Base-by-base conservation (phyloP, 2,888 invertebrate genomes). In the Rhingia rostrata region DNA sequence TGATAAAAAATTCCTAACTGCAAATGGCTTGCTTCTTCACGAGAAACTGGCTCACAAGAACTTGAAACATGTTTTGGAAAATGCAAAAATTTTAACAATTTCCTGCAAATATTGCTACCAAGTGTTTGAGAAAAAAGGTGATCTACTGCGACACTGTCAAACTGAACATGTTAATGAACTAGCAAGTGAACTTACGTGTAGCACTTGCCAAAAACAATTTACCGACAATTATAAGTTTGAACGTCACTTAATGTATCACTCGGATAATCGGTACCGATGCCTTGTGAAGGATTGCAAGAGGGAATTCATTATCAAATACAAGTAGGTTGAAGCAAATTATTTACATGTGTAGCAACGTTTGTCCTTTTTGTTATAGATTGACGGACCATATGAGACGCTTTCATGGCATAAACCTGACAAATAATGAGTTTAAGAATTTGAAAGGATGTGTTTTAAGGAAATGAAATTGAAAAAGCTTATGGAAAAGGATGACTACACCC, bases 1-100 rank as follows among this genome's bases (percentile, higher is more conserved):
- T 49, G 47, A 56, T 4, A 87, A 86, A 10, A 77, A 51, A 14
- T 87, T 80, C 45, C 63, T 83, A 32, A 87, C 86, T 0, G 9
- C 7, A 0, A 61, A 53, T 35, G 87, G 86, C 0, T 10, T 86
- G 3, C 32, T n/a, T 4, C 32, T 87, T 6, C 87, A 87, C 37
- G 88, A 82, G 77, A 88, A 88, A 81, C 79, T 92, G 90, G 91
- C 92, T 91, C 93, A 93, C 92, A 93, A 93, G 92, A 91, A 73
- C 6, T 4, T 33, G 3, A 60, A 75, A 9, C 72, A 66, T 0
- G 14, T 66, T 12, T 7, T 51, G 1, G 33, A 45, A 6, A 66
- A 85, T 4, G 72, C 72, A 5, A 60, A 73, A 66, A 45, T 73
- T 14, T 39, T 66, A 2, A 72, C 63, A 0, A 56, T 67, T 41